A percentile compares a stretch with the other conserved stretches of the same genome.
Evolutionary conservation across 2,888 invertebrate species (phyloP).

Genomic region (Polia nebulosa): DNA sequence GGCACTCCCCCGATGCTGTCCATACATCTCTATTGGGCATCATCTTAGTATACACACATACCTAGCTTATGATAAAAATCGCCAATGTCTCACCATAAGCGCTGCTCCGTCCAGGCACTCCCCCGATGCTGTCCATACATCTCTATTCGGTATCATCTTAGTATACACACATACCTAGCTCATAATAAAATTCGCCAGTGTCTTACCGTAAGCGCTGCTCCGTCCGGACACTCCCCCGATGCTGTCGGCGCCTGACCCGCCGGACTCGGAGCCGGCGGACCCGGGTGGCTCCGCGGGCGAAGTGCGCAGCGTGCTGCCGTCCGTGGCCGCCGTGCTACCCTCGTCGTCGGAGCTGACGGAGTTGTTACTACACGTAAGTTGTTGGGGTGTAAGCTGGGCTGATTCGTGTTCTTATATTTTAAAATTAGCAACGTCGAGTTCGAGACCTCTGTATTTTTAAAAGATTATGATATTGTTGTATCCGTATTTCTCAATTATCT

Average conservation of each 20-base stretch:
- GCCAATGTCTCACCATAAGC: conserved; percentile 94
- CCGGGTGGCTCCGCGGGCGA: conserved; percentile 87
- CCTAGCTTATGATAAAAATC: no score
- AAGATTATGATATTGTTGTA: no score
- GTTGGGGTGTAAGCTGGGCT: neutral
- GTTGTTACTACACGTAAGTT: conserved; percentile 41
- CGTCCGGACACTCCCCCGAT: conserved; percentile 98
- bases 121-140: conserved; percentile 98
- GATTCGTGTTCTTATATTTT: neutral
- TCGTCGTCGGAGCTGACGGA: conserved; percentile 96
- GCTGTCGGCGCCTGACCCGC: conserved; percentile 97
- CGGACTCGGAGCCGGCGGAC: conserved; percentile 96
- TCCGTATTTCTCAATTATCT: no score
- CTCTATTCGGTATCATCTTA: no score
- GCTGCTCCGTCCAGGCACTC: conserved; percentile 98
- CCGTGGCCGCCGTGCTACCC: conserved; percentile 98
- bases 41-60: no score
- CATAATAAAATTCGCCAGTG: no score
- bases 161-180: no score
- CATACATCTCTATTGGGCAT: no score
- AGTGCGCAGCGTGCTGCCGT: conserved; percentile 96
- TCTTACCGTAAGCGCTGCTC: conserved; percentile 96
- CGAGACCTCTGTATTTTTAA: no score
- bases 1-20: no score
- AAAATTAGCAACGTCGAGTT: no score